A percentile compares a stretch with the other conserved stretches of the same genome.
Evolutionary conservation across 2,113 vertebrate genomes (phyloP).

Genomic region (Boleophthalmus pectinirostris): DNA sequence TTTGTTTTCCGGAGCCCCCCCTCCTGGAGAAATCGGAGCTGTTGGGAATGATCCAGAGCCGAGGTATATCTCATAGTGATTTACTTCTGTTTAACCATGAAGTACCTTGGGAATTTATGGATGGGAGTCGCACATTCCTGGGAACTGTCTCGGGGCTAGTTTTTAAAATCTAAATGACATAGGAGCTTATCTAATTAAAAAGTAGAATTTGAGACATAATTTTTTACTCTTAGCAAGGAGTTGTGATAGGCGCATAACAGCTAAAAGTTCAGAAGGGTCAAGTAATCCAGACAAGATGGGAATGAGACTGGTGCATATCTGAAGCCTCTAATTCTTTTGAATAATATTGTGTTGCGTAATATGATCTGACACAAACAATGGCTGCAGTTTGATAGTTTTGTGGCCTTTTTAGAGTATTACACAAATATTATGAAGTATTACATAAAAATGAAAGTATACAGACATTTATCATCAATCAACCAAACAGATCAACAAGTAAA

Average conservation of each 20-base stretch:
- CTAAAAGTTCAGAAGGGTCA: conserved; percentile 2
- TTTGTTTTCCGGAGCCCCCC: conserved; percentile 60
- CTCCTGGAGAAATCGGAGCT: conserved; percentile 59
- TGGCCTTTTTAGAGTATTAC: background rate
- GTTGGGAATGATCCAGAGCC: conserved; percentile 57
- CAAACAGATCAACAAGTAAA: no score
- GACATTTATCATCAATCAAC: no score
- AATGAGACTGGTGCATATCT: background rate
- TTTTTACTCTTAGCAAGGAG: background rate
- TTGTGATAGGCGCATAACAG: background rate
- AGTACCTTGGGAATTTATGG: conserved; percentile 51
- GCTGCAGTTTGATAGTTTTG: background rate
- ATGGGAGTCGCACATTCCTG: conserved; percentile 22
- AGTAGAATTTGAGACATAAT: background rate
- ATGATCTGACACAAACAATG: conserved; percentile 14
- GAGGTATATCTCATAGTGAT: conserved; percentile 54
- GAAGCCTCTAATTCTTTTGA: conserved; percentile 7
- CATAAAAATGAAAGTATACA: no score
- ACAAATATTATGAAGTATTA: background rate
- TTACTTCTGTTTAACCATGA: conserved; percentile 53
- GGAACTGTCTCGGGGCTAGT: conserved; percentile 13
- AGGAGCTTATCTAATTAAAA: conserved; percentile 10
- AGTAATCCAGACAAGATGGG: conserved; percentile 30
- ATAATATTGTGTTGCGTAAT: conserved; percentile 19
- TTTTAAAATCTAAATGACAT: conserved; percentile 18